Conservation (phyloP, 1,140 invertebrate genomes). For the Lasioglossum baleicum region DNA sequence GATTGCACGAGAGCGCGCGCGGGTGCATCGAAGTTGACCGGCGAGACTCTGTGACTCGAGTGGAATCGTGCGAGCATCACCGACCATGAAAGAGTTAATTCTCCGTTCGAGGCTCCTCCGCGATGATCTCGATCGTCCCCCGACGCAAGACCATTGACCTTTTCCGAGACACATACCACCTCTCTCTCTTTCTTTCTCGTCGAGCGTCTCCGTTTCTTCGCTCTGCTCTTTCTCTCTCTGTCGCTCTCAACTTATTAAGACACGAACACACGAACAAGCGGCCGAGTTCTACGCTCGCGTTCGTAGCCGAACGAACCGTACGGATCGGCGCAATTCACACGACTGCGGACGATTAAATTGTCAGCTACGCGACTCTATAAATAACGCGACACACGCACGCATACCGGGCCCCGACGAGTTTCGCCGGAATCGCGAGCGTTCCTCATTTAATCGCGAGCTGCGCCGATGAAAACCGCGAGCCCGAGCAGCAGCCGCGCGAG, state of each 20-base stretch:
- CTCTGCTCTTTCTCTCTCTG: too few relatives aligned
- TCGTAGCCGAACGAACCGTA: conserved; percentile 4
- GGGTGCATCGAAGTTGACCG: conserved; percentile 13
- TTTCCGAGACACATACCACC: conserved; percentile 32
- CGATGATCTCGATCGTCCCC: conserved; percentile 55
- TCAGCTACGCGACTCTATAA: conserved; percentile 68
- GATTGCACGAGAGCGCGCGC: conserved; percentile 1
- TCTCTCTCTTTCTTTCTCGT: too few relatives aligned
- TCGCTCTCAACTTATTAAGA: conserved; percentile 55
- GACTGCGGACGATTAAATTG: conserved; percentile 69
- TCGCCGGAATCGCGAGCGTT: conserved; percentile 35
- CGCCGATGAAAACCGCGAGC: conserved; percentile 54
- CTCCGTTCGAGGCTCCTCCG: conserved; percentile 46
- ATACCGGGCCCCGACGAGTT: conserved; percentile 7
- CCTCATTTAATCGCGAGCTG: conserved; percentile 50
- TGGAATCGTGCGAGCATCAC: conserved; percentile 15
- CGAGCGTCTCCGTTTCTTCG: too few relatives aligned
- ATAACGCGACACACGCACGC: conserved; percentile 59
- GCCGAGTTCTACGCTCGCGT: neutral
- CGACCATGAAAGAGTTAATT: conserved; percentile 65
- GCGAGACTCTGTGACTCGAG: neutral
- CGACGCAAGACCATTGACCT: conserved; percentile 60
- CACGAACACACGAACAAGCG: conserved; percentile 33
- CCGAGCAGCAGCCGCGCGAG: neutral
- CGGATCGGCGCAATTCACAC: conserved; percentile 62